phyloP scores from a whole-genome alignment of 2,888 invertebrate genomes.

The Drosophila subsilvestris region DNA sequence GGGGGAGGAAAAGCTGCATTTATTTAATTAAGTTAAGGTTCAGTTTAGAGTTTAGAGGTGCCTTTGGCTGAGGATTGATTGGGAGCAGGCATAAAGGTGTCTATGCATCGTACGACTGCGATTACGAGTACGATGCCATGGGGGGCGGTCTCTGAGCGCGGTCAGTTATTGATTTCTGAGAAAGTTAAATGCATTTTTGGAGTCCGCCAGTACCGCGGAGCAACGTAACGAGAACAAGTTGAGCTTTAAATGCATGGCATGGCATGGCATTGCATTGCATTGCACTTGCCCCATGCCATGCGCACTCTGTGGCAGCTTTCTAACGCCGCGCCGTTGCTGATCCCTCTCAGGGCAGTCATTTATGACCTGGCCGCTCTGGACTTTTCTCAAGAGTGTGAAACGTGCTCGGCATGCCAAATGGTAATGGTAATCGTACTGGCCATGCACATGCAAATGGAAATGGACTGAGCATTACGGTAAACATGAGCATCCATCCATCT shows the following conservation, averaged over 20 bases:
- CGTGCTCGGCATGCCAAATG: conserved; percentile 72
- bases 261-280: conserved; percentile 18
- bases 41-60: conserved; percentile 25
- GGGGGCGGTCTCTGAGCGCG: conserved; percentile 40
- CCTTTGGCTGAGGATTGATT: conserved; percentile 19
- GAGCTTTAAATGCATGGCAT: conserved; percentile 45
- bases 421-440: conserved; percentile 36
- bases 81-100: conserved; percentile 25
- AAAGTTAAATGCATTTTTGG: conserved; percentile 72
- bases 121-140: conserved; percentile 31
- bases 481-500: conserved; percentile 34
- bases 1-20: conserved; percentile 9
- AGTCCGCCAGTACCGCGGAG: conserved; percentile 13
- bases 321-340: conserved; percentile 31
- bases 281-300: conserved; percentile 34
- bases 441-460: conserved; percentile 19
- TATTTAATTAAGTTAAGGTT: conserved; percentile 62
- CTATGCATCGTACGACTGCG: not conserved
- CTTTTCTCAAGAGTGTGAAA: conserved; percentile 68
- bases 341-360: conserved; percentile 28
- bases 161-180: conserved; percentile 67
- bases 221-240: conserved; percentile 66
- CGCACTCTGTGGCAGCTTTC: conserved; percentile 36
- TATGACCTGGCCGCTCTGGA: conserved; percentile 32
- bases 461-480: conserved; percentile 47